Evolutionary conservation across 2,888 invertebrate genomes (phyloP), one percentile per base, ranked within the genome.

Genomic region (Norana najaformis): DNA sequence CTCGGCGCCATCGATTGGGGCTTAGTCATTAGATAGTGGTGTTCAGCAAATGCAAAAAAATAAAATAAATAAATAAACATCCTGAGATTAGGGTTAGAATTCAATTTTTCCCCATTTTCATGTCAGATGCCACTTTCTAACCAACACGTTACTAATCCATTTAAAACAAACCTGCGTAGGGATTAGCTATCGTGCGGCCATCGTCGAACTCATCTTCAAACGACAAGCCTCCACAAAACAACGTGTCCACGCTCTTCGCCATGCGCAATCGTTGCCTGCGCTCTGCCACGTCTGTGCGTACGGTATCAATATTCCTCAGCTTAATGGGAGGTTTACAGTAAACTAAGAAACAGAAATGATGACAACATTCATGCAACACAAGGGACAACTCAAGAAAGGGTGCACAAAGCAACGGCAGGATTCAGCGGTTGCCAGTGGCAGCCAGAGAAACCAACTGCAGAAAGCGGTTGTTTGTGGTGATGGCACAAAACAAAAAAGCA

Each of bases 181-280:
- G 85, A 85, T 85, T 85, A 85, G 85, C 85, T 14, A 85, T 85
- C 37, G 37, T 85, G 23, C 34, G 35, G 34, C 34, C 85, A 14
- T 30, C 85, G 35, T 30, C 18, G 37, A 6, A 8, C 35, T 35
- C 20, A 36, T 85, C 85, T 0, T 11, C 20, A 6, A 20, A 5
- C 35, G 20, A 36, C 36, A 35, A 2, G 85, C 85, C 36, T 37
- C 35, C 35, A 36, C 20, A 85, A 37, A 35, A 85, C 16, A 85
- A 35, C 85, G 37, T 85, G 85, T 85, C 85, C 34, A 85, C 85
- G 23, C 85, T 85, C 85, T 85, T 85, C 20, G 85, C 85, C 85
- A 85, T 36, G 5, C 85, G 85, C 35, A 85, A 20, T 1, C 85
- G 37, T 1, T 16, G 85, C 85, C 85, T 85, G 20, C 35, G 85